These are phyloP conservation scores for Anastrepha ludens DNA, from an alignment of 1,140 invertebrate genomes.

Conservation along the genomic window DNA sequence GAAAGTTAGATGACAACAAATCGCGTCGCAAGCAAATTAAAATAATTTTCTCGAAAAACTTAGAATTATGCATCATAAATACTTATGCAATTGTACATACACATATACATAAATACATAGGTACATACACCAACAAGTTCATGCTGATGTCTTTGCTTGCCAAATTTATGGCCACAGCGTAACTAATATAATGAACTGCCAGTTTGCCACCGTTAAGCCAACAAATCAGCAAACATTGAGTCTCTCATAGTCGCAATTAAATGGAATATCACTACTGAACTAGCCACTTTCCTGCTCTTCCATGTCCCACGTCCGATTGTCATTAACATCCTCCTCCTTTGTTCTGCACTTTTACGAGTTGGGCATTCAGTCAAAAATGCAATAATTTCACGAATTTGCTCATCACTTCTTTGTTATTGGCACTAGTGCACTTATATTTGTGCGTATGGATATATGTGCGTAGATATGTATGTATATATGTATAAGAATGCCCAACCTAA, in stretches of 20 bases:
- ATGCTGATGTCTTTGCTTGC: too few relatives aligned
- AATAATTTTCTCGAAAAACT: not conserved
- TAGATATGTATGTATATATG: not conserved
- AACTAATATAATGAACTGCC: slow-evolving; percentile 26
- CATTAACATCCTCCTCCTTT: not conserved
- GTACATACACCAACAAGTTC: not conserved
- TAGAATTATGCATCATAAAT: not conserved
- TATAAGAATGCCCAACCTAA: not conserved
- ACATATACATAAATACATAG: not conserved
- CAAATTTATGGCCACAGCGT: not conserved
- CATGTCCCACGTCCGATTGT: not conserved
- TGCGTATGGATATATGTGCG: not conserved
- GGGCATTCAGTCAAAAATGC: slow-evolving; percentile 23
- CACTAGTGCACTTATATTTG: not conserved
- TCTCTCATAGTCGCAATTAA: slow-evolving; percentile 1
- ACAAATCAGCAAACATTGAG: not conserved
- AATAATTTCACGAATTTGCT: slow-evolving; percentile 19
- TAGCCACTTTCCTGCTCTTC: not conserved
- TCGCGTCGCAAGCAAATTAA: not conserved
- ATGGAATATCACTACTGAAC: not conserved
- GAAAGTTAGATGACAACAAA: not conserved
- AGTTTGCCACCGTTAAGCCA: slow-evolving; percentile 41
- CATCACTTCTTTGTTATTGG: not conserved
- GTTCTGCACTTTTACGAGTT: slow-evolving; percentile 28
- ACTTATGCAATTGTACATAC: too few relatives aligned